phyloP scores from a whole-genome alignment of 2,113 vertebrate species.

The Rana temporaria region DNA sequence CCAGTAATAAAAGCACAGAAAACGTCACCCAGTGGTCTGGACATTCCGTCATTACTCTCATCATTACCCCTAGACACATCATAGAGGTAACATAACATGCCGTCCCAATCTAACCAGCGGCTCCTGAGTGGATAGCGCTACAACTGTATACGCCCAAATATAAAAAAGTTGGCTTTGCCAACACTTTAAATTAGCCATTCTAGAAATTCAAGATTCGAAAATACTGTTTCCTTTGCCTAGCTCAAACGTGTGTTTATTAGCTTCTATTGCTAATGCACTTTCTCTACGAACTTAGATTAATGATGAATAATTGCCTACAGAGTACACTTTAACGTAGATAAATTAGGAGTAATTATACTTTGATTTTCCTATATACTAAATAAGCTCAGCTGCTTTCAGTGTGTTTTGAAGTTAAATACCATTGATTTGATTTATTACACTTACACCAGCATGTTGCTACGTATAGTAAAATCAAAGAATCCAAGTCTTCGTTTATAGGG shows the following conservation, averaged over 20 bases:
- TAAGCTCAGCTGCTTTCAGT: constrained; percentile 14
- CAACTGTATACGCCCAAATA: no score
- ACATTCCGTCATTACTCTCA: no score
- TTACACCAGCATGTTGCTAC: constrained; percentile 12
- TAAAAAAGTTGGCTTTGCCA: no score
- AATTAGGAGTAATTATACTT: constrained; percentile 53
- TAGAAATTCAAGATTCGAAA: not conserved
- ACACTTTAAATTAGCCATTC: not conserved
- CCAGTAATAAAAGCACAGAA: no score
- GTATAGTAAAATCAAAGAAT: no score
- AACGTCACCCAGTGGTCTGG: no score
- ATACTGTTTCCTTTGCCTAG: not conserved
- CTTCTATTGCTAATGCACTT: constrained; percentile 39
- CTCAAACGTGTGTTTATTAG: not conserved
- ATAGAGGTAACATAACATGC: no score
- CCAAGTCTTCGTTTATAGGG: no score
- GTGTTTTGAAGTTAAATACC: constrained; percentile 33
- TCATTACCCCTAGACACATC: no score
- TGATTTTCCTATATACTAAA: constrained; percentile 49
- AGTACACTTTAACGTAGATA: constrained; percentile 30
- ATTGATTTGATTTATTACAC: constrained; percentile 35
- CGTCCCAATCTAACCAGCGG: no score
- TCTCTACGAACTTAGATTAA: constrained; percentile 43
- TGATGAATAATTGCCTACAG: constrained; percentile 38
- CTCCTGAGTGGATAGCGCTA: no score